Evolutionary conservation across 37 sponge, comb jelly and placozoan species (phyloP).

Genomic region (Petrosia ficiformis): DNA sequence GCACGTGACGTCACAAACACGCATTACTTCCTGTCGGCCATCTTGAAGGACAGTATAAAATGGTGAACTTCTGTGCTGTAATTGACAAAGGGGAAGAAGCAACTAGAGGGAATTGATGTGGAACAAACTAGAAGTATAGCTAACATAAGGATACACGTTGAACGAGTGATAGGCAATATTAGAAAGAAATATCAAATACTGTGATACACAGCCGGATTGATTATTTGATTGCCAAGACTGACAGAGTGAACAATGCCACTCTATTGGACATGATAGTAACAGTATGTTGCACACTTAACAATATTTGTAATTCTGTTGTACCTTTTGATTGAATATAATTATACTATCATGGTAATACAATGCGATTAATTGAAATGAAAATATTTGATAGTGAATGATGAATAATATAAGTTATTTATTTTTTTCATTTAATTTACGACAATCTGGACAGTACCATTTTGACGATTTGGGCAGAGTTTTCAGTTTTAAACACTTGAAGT

Average conservation of each 20-base stretch:
- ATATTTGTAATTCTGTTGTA: constrained; percentile 46
- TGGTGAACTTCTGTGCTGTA: no score
- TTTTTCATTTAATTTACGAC: constrained; percentile 13
- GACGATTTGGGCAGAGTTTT: constrained; percentile 1
- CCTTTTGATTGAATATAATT: constrained; percentile 27
- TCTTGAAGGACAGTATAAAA: no score
- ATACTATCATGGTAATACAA: neutral
- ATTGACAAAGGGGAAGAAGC: constrained; percentile 44
- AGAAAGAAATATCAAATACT: constrained; percentile 40
- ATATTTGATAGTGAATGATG: neutral
- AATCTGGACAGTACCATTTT: constrained; percentile 64
- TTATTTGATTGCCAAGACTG: constrained; percentile 1
- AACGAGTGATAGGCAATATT: constrained; percentile 37
- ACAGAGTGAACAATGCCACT: neutral
- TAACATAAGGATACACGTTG: constrained; percentile 59
- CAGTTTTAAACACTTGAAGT: constrained; percentile 40
- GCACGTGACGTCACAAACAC: no score
- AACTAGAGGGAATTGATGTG: constrained; percentile 50
- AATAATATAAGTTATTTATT: neutral
- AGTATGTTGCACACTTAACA: constrained; percentile 37
- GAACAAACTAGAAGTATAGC: constrained; percentile 49
- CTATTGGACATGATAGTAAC: constrained; percentile 36
- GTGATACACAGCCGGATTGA: constrained; percentile 18
- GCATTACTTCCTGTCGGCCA: no score
- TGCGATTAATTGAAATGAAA: neutral